These are phyloP conservation scores for Melanocharis versteri DNA, from an alignment of 2,113 vertebrate species.

Conservation along the genomic window DNA sequence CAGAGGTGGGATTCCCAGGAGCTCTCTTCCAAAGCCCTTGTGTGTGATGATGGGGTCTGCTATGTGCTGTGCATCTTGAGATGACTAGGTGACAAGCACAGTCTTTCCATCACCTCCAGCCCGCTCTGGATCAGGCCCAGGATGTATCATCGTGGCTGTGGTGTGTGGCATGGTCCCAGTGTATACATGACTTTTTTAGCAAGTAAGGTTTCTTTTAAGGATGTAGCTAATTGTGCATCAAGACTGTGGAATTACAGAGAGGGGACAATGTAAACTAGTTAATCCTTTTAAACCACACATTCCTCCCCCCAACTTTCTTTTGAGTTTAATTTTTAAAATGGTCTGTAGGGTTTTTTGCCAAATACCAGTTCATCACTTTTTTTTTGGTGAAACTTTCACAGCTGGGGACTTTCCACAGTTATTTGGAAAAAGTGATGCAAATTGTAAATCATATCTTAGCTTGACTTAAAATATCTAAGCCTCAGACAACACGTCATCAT, in stretches of 20 bases:
- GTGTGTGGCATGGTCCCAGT: not conserved
- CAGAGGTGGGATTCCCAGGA: not conserved
- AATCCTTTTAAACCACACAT: not conserved
- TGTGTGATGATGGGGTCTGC: not conserved
- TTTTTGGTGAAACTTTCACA: slow-evolving; percentile 24
- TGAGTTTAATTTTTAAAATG: not conserved
- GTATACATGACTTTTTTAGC: not conserved
- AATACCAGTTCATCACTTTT: not conserved
- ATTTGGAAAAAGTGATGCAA: slow-evolving; percentile 57
- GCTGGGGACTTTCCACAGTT: slow-evolving; percentile 40
- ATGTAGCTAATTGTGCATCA: not conserved
- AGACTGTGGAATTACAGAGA: not conserved
- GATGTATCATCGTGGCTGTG: fast-evolving
- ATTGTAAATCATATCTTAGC: not conserved
- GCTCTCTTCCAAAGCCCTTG: fast-evolving
- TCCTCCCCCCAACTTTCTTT: not conserved
- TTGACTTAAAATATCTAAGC: slow-evolving; percentile 1
- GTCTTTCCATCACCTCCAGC: not conserved
- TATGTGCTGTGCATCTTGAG: not conserved
- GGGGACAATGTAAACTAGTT: not conserved
- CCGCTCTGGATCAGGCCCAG: not conserved
- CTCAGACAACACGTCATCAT: not conserved
- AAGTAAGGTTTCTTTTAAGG: not conserved
- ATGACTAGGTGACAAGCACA: not conserved
- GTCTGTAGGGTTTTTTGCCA: not conserved